phyloP scores from a whole-genome alignment of 2,888 invertebrate species.

The Metallyticus violacea region DNA sequence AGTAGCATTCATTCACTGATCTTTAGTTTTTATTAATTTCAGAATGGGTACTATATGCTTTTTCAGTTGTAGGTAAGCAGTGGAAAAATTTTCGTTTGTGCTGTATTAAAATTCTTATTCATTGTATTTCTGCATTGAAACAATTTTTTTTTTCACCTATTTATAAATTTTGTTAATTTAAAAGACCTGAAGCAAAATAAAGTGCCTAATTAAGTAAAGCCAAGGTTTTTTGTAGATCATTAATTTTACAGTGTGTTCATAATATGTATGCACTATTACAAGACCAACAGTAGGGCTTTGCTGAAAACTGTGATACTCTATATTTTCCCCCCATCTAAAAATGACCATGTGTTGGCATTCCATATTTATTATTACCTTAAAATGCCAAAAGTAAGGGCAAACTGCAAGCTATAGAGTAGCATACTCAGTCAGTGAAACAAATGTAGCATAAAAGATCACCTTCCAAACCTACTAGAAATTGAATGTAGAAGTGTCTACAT shows the following conservation, averaged over 20 bases:
- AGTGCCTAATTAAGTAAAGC: too few relatives aligned
- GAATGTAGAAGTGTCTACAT: background rate
- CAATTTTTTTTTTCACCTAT: too few relatives aligned
- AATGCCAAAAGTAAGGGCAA: background rate
- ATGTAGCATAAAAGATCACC: background rate
- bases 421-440: background rate
- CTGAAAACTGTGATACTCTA: background rate
- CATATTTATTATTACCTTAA: background rate
- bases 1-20: too few relatives aligned
- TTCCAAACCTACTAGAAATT: background rate
- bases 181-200: too few relatives aligned
- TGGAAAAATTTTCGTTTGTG: too few relatives aligned
- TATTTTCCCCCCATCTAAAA: background rate
- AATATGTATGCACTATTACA: background rate
- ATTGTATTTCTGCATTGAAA: too few relatives aligned
- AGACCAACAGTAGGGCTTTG: background rate
- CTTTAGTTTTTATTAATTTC: too few relatives aligned
- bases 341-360: background rate
- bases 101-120: too few relatives aligned
- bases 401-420: background rate
- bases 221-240: too few relatives aligned
- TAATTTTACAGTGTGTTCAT: background rate
- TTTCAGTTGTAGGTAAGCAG: too few relatives aligned
- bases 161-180: too few relatives aligned
- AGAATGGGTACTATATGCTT: too few relatives aligned